Conservation (phyloP, 2,797 vertebrate species). For the Karalla daura region DNA sequence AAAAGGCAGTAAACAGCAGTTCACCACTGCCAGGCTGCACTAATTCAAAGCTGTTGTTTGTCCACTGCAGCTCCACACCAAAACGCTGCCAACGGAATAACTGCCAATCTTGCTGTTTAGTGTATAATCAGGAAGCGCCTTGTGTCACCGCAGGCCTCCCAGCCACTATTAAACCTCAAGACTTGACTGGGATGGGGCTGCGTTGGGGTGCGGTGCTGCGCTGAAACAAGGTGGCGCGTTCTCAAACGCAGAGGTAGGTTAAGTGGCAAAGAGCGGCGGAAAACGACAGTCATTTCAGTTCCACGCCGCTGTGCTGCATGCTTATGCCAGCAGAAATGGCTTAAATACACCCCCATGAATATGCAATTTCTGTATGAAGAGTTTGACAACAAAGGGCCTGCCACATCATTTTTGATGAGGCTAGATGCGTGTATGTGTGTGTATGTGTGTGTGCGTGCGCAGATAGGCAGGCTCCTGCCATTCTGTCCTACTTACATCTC, state of each 20-base stretch:
- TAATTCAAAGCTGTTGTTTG: slow-evolving; percentile 79
- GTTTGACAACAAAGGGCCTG: slow-evolving; percentile 83
- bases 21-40: slow-evolving; percentile 26
- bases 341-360: slow-evolving; percentile 85
- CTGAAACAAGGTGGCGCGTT: slow-evolving; percentile 63
- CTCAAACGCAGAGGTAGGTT: slow-evolving; percentile 73
- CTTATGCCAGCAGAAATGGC: slow-evolving; percentile 87
- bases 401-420: slow-evolving; percentile 79
- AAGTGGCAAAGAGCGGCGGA: slow-evolving; percentile 73
- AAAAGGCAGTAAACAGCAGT: slow-evolving; percentile 48
- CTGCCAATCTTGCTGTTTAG: slow-evolving; percentile 70
- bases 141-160: slow-evolving; percentile 65
- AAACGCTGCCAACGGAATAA: slow-evolving; percentile 73
- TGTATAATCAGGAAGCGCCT: slow-evolving; percentile 54
- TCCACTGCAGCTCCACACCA: slow-evolving; percentile 61
- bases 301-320: slow-evolving; percentile 67
- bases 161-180: slow-evolving; percentile 75
- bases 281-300: slow-evolving; percentile 65
- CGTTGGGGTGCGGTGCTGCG: slow-evolving; percentile 58
- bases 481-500: slow-evolving; percentile 67
- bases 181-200: slow-evolving; percentile 39
- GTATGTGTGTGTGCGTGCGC: slow-evolving; percentile 25
- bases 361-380: slow-evolving; percentile 79
- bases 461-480: slow-evolving; percentile 52
- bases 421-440: slow-evolving; percentile 40